These are phyloP conservation scores for Drosophila murphyi DNA, from an alignment of 1,140 invertebrate species.

Conservation along the genomic window DNA sequence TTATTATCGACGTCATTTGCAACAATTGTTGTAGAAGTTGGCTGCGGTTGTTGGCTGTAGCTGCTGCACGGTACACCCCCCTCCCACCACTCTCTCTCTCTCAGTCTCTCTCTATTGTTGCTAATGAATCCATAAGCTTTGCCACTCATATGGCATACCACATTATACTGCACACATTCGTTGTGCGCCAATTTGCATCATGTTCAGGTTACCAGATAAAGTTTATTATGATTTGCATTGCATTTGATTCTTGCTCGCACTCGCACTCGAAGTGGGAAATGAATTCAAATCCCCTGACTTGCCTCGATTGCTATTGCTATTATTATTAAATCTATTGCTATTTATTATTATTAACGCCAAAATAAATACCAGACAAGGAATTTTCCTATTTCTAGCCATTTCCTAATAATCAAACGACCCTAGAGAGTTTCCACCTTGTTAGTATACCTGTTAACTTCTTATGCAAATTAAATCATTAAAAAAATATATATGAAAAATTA, in stretches of 20 bases:
- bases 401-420: too few relatives aligned
- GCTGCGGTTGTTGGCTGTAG: slow-evolving; percentile 6
- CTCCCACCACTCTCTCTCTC: neutral
- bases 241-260: neutral
- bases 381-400: too few relatives aligned
- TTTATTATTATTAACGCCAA: too few relatives aligned
- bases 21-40: slow-evolving; percentile 2
- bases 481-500: too few relatives aligned
- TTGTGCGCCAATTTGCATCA: slow-evolving; percentile 10
- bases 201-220: slow-evolving; percentile 9
- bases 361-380: too few relatives aligned
- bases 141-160: slow-evolving; percentile 17
- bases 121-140: slow-evolving; percentile 20
- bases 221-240: slow-evolving; percentile 3
- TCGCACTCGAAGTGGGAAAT: too few relatives aligned
- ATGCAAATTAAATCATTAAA: too few relatives aligned
- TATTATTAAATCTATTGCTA: too few relatives aligned
- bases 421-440: too few relatives aligned
- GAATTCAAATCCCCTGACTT: too few relatives aligned
- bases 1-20: slow-evolving; percentile 6
- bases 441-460: too few relatives aligned
- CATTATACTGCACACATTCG: slow-evolving; percentile 9
- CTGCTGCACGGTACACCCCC: neutral
- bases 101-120: neutral
- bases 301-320: too few relatives aligned